Evolutionary conservation across 2,113 vertebrate species (phyloP).

Genomic region (Enhydra lutris): DNA sequence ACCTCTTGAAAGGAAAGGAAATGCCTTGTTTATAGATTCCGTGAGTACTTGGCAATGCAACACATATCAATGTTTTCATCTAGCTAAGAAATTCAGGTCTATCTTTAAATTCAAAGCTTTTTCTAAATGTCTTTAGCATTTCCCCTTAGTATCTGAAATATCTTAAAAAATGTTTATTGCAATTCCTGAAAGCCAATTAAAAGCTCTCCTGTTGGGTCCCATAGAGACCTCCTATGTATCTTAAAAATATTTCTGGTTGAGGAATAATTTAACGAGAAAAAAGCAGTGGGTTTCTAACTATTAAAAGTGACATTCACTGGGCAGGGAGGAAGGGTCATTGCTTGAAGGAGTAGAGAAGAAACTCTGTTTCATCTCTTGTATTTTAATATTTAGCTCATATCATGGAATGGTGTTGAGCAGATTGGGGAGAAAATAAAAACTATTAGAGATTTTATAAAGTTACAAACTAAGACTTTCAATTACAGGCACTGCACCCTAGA

Average conservation of each 20-base stretch:
- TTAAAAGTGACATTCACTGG: slow-evolving; percentile 69
- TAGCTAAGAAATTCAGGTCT: background rate
- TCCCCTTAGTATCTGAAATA: slow-evolving; percentile 47
- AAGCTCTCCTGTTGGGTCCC: slow-evolving; percentile 68
- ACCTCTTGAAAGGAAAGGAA: background rate
- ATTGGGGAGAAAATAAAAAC: slow-evolving; percentile 45
- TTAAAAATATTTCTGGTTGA: slow-evolving; percentile 28
- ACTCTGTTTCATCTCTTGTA: slow-evolving; percentile 60
- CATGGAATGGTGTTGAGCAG: slow-evolving; percentile 41
- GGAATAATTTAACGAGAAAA: slow-evolving; percentile 71
- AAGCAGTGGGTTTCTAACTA: slow-evolving; percentile 55
- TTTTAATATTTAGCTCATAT: slow-evolving; percentile 67
- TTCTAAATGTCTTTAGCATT: slow-evolving; percentile 37
- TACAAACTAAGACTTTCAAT: background rate
- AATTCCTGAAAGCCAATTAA: slow-evolving; percentile 78
- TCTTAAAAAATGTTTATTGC: slow-evolving; percentile 60
- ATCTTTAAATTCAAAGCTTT: background rate
- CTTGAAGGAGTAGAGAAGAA: slow-evolving; percentile 31
- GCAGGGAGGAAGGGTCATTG: background rate
- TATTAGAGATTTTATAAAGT: background rate
- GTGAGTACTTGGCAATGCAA: background rate
- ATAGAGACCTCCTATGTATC: background rate
- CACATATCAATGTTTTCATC: background rate
- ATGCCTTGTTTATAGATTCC: background rate
- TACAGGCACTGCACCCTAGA: background rate